These are phyloP conservation scores for Tortricodes alternella DNA, from an alignment of 2,888 invertebrate genomes.

Conservation along the genomic window DNA sequence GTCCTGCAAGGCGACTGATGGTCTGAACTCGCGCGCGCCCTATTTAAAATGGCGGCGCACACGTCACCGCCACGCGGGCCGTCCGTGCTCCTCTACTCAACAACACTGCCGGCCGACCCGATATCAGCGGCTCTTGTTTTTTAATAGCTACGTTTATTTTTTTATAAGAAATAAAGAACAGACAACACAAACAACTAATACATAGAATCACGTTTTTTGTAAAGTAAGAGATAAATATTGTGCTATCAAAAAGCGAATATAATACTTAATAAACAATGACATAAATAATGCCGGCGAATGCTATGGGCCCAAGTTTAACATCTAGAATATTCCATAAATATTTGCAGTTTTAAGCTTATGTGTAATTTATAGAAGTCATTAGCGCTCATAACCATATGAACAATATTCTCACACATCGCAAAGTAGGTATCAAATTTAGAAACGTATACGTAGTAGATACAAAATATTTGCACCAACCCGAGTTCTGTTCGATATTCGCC, in stretches of 20 bases:
- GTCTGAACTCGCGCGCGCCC: slow-evolving; percentile 82
- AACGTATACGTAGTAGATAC: no score
- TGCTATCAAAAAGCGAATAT: background rate
- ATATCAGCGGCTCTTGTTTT: slow-evolving; percentile 64
- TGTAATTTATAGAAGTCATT: background rate
- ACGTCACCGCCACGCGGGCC: slow-evolving; percentile 76
- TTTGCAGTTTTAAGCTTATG: slow-evolving; percentile 28
- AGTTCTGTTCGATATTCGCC: background rate
- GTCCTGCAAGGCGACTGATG: slow-evolving; percentile 83
- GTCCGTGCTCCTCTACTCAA: slow-evolving; percentile 71
- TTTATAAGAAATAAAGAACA: slow-evolving; percentile 11
- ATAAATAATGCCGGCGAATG: slow-evolving; percentile 5
- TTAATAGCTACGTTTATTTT: slow-evolving; percentile 36
- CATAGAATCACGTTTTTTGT: background rate
- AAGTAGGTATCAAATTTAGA: background rate
- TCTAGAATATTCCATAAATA: slow-evolving; percentile 41
- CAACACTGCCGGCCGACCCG: slow-evolving; percentile 64
- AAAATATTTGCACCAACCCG: no score
- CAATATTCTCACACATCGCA: background rate
- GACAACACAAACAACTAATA: slow-evolving; percentile 2
- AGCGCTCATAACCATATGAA: background rate
- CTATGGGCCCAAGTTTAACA: slow-evolving; percentile 37
- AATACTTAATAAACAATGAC: slow-evolving; percentile 6
- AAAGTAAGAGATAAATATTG: background rate
- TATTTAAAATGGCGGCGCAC: slow-evolving; percentile 77